A percentile compares a stretch with the other conserved stretches of the same genome.
phyloP scores from a whole-genome alignment of 2,113 vertebrate species.

The Harpagus bidentatus region DNA sequence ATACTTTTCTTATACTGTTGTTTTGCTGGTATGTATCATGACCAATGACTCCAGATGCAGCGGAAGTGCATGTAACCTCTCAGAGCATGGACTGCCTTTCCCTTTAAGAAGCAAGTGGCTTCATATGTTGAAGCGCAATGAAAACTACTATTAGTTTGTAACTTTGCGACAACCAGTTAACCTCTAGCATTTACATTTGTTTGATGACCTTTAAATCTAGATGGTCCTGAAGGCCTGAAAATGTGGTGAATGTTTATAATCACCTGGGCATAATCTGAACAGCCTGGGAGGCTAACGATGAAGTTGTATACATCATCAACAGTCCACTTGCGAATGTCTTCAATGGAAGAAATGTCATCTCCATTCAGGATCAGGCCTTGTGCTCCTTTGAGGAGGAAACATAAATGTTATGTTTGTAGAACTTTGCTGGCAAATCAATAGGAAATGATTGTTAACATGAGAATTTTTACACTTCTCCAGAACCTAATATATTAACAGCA shows the following conservation, averaged over 20 bases:
- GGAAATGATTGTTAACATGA: neutral
- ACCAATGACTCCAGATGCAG: neutral
- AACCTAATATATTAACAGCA: neutral
- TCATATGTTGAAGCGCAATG: neutral
- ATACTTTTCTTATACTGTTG: neutral
- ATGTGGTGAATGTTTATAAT: neutral
- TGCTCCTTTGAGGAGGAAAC: constrained; percentile 69
- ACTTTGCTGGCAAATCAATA: neutral
- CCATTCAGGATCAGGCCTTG: constrained; percentile 77
- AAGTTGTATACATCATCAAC: constrained; percentile 90
- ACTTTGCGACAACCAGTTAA: neutral
- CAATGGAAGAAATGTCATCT: constrained; percentile 76
- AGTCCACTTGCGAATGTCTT: constrained; percentile 91
- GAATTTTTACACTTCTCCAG: neutral
- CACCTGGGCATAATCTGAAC: constrained; percentile 92
- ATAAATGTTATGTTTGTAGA: neutral
- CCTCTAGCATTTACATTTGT: neutral
- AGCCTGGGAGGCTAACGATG: constrained; percentile 85
- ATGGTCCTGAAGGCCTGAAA: neutral
- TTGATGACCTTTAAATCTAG: neutral
- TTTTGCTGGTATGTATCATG: neutral
- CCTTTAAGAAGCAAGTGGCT: neutral
- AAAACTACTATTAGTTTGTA: neutral
- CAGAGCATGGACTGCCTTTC: neutral
- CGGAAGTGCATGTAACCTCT: neutral